phyloP scores from a whole-genome alignment of 2,888 invertebrate species.

The Acanthoscelides obtectus region DNA sequence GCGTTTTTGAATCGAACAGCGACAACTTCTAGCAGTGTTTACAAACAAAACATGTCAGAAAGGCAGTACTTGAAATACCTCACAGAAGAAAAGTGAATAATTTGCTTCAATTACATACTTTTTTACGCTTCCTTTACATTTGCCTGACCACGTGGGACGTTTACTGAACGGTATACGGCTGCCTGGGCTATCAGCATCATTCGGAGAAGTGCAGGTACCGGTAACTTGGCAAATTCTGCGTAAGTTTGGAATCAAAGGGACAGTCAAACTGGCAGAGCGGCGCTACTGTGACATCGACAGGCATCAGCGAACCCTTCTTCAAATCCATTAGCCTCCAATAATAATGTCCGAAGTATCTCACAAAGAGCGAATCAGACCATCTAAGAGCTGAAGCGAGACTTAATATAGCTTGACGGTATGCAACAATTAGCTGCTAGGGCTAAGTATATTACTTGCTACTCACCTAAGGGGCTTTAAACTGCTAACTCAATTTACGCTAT shows the following conservation, averaged over 20 bases:
- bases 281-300: constrained; percentile 4
- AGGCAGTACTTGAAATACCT: too few relatives aligned
- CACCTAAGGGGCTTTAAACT: constrained; percentile 34
- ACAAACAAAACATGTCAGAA: too few relatives aligned
- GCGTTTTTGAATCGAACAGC: too few relatives aligned
- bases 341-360: constrained; percentile 48
- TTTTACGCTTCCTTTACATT: too few relatives aligned
- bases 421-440: constrained; percentile 47
- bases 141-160: too few relatives aligned
- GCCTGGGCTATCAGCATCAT: too few relatives aligned
- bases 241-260: not conserved
- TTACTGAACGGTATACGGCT: too few relatives aligned
- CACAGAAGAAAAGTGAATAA: too few relatives aligned
- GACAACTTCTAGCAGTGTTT: too few relatives aligned
- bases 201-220: not conserved
- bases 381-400: constrained; percentile 47
- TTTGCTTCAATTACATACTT: too few relatives aligned
- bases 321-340: constrained; percentile 50
- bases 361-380: constrained; percentile 46
- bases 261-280: not conserved
- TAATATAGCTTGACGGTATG: constrained; percentile 45
- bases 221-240: not conserved
- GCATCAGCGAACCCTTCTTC: constrained; percentile 45
- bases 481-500: constrained; percentile 45
- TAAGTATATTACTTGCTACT: constrained; percentile 49